Percentiles rank a stretch among this genome's conserved stretches.
Evolutionary conservation across 2,113 vertebrate genomes (phyloP).

Genomic region (Laterallus jamaicensis): DNA sequence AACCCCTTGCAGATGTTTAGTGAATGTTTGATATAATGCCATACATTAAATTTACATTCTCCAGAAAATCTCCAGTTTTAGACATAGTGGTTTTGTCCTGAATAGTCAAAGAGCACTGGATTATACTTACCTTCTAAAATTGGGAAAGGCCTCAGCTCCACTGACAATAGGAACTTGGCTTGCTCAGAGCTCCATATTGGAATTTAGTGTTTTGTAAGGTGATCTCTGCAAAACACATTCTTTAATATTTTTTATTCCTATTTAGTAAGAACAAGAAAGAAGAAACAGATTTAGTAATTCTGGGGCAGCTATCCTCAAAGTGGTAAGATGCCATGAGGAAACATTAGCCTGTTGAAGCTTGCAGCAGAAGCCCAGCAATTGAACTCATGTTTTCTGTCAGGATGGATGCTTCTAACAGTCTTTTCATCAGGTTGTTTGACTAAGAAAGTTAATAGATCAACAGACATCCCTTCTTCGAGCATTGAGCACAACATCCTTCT

Average conservation of each 20-base stretch:
- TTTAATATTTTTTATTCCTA: neutral
- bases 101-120: neutral
- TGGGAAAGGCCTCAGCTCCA: neutral
- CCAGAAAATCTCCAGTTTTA: neutral
- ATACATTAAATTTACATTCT: neutral
- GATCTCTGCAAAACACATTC: neutral
- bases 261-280: neutral
- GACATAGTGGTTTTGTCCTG: neutral
- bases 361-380: neutral
- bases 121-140: neutral
- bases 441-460: neutral
- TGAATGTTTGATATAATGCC: neutral
- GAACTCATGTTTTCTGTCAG: neutral
- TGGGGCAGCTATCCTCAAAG: neutral
- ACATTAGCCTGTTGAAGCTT: neutral
- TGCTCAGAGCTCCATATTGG: neutral
- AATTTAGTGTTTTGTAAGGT: neutral
- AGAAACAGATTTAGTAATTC: neutral
- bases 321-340: neutral
- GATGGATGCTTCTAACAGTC: neutral
- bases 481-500: neutral
- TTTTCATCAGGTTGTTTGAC: neutral
- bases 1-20: neutral
- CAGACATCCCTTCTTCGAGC: neutral
- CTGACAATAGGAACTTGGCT: neutral